Conservation (phyloP, 2,797 vertebrate species). For the Halcyon leucocephala region DNA sequence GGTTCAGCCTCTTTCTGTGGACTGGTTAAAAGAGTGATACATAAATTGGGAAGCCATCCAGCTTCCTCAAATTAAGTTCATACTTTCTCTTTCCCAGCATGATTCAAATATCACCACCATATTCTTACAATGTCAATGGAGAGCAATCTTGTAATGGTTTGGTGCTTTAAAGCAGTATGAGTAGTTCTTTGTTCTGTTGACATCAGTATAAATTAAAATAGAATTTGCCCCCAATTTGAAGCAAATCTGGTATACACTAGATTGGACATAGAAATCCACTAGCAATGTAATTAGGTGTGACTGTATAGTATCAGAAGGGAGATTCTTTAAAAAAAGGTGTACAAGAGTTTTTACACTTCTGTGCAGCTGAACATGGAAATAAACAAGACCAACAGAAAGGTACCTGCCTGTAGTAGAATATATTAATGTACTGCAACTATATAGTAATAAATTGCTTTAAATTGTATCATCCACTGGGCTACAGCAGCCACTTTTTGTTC, state of each 20-base stretch:
- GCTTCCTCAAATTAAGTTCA: not conserved
- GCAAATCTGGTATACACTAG: not conserved
- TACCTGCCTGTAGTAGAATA: not conserved
- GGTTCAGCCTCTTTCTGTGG: not conserved
- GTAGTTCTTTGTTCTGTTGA: not conserved
- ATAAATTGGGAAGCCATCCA: not conserved
- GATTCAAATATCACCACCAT: not conserved
- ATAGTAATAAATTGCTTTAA: not conserved
- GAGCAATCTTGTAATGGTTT: not conserved
- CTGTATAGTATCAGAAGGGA: not conserved
- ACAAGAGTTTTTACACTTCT: not conserved
- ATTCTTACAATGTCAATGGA: not conserved
- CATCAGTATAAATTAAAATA: not conserved
- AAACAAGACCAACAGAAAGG: not conserved
- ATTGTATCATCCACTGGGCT: not conserved
- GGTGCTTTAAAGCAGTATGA: not conserved
- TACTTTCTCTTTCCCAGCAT: not conserved
- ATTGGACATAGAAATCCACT: not conserved
- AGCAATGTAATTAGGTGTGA: not conserved
- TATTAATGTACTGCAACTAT: not conserved
- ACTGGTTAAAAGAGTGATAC: not conserved
- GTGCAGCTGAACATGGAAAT: not conserved
- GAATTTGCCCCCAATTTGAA: not conserved
- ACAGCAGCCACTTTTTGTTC: not conserved
- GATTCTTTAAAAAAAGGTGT: not conserved